These are phyloP conservation scores for Hypotaenidia philippensis DNA, from an alignment of 2,797 vertebrate species.

Conservation along the genomic window DNA sequence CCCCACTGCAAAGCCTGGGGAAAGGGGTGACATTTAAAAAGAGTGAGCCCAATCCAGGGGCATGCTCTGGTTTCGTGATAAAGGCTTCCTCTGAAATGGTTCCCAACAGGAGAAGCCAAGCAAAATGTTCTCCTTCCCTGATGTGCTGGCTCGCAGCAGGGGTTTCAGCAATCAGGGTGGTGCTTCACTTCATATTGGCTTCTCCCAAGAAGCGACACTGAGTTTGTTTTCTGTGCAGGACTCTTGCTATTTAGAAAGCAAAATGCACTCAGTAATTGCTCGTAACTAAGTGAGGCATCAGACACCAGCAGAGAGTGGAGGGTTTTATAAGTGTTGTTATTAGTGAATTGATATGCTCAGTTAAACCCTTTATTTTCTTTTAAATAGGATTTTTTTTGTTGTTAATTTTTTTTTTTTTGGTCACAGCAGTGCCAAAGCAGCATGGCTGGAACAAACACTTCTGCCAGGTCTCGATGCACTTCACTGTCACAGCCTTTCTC, in stretches of 20 bases:
- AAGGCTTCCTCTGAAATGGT: not conserved
- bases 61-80: rapidly evolving
- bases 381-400: not conserved
- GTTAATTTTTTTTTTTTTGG: not conserved
- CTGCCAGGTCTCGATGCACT: not conserved
- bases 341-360: not conserved
- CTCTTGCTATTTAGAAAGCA: not conserved
- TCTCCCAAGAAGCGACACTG: not conserved
- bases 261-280: slow-evolving; percentile 1
- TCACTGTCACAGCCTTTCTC: not conserved
- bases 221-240: not conserved
- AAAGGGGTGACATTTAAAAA: not conserved
- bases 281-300: not conserved
- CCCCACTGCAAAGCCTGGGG: not conserved
- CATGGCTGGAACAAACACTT: not conserved
- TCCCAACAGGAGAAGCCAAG: not conserved
- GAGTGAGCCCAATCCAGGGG: not conserved
- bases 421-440: not conserved
- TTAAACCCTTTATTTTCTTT: slow-evolving; percentile 45
- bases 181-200: not conserved
- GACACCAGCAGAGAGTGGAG: not conserved
- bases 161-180: not conserved
- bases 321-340: not conserved
- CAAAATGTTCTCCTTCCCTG: rapidly evolving
- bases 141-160: not conserved